Base-by-base conservation (phyloP, 2,888 invertebrate genomes). In the Lamellibrachia satsuma region DNA sequence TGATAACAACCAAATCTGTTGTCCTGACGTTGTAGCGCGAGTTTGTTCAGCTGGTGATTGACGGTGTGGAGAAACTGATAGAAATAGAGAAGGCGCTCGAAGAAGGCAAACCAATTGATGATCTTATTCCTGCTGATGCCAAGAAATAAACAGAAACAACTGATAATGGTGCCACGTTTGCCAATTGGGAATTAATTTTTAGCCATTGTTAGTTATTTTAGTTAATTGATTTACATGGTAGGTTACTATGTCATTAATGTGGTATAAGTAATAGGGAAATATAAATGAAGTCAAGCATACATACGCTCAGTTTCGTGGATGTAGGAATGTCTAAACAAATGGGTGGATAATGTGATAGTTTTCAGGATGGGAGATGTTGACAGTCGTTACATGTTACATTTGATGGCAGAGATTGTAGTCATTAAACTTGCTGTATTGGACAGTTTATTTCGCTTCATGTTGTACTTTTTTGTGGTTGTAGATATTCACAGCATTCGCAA, bases 11-110 rank as follows among this genome's bases (percentile, higher is more conserved):
- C 91, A 91, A 6, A 91, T 91, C 51, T 27, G 27, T 91, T 52
- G 52, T 3, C 15, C 2, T 52, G 52, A 52, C 27, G 15, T 92
- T 92, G 11, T 90, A 92, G 92, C 60, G 92, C 11, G 92, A 39
- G 52, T 92, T 92, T 90, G 92, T 92, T 39, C 92, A 92, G 90
- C 52, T 52, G 51, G 92, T 92, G 11, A 92, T 92, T 90, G 91
- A 92, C 39, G 92, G 92, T n/a, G 90, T 92, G 39, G 90, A 92
- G 52, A 52, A 55, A 51, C 27, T 92, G 55, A 92, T 92, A 39
- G n/a, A 90, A 51, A 92, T 92, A 39, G 92, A 92, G 91, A 92
- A 92, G 60, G 52, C 27, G 2, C 52, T 92, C 22, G 91, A 55
- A 52, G 52, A 52, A 39, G 92, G 92, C 8, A 39, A 92, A n/a